Conservation (phyloP, 2,888 invertebrate genomes). For the Euplexia lucipara region DNA sequence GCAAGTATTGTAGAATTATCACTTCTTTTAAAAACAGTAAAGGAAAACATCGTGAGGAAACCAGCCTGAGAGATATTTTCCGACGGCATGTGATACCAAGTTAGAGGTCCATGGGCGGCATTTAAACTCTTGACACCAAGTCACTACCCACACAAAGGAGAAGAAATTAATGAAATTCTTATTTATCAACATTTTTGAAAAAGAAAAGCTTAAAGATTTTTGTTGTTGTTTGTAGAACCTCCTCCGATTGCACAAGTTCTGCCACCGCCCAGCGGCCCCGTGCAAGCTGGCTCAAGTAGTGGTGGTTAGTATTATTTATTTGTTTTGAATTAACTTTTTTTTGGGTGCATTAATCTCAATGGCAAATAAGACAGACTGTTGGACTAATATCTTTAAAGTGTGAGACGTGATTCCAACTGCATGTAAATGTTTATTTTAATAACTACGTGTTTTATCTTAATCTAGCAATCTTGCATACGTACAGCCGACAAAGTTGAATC, state of each 20-base stretch:
- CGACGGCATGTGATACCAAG: too few species aligned
- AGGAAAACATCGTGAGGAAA: too few species aligned
- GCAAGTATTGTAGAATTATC: too few species aligned
- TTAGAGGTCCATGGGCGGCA: too few species aligned
- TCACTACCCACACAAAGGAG: too few species aligned
- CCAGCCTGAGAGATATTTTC: too few species aligned
- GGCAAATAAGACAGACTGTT: not conserved
- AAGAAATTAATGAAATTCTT: too few species aligned
- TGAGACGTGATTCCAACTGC: slow-evolving; percentile 18
- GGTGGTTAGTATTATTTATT: slow-evolving; percentile 50
- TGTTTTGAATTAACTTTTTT: slow-evolving; percentile 7
- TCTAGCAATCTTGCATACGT: not conserved
- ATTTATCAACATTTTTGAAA: too few species aligned
- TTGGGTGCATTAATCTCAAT: slow-evolving; percentile 25
- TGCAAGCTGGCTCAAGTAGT: slow-evolving; percentile 58
- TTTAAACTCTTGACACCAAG: too few species aligned
- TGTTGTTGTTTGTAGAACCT: slow-evolving; percentile 44
- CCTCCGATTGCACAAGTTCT: slow-evolving; percentile 40
- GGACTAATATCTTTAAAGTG: slow-evolving; percentile 18
- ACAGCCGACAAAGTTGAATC: too few species aligned
- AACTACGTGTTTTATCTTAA: slow-evolving; percentile 14
- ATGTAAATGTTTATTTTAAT: slow-evolving; percentile 24
- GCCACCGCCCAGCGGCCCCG: slow-evolving; percentile 69
- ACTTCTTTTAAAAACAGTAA: too few species aligned
- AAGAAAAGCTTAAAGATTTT: not conserved